Percentiles rank a stretch among this genome's conserved stretches.
These are phyloP conservation scores for Alsophila aescularia DNA, from an alignment of 2,888 invertebrate species.

Conservation along the genomic window DNA sequence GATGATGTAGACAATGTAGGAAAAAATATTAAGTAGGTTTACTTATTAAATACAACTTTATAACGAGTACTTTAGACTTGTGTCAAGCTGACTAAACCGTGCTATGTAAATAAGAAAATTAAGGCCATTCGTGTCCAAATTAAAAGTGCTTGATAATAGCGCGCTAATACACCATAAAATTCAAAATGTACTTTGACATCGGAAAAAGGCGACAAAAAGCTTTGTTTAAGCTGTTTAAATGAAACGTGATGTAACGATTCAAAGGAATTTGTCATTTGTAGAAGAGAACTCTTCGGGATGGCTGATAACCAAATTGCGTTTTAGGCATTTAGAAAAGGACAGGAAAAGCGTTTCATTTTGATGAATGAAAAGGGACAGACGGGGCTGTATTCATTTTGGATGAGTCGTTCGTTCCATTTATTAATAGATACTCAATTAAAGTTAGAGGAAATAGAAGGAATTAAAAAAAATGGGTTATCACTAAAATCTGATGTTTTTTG, in stretches of 20 bases:
- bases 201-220: slow-evolving; percentile 35
- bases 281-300: slow-evolving; percentile 20
- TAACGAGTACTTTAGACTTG: not conserved
- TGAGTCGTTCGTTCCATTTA: not conserved
- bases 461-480: no score
- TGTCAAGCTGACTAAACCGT: not conserved
- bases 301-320: slow-evolving; percentile 20
- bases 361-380: not conserved
- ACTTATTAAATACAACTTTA: no score
- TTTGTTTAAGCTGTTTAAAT: slow-evolving; percentile 32
- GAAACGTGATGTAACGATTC: slow-evolving; percentile 30
- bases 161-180: slow-evolving; percentile 31
- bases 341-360: slow-evolving; percentile 10
- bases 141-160: slow-evolving; percentile 23
- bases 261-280: slow-evolving; percentile 34
- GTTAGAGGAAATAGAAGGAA: not conserved
- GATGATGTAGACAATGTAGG: not conserved
- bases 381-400: not conserved
- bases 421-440: not conserved
- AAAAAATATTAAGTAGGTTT: no score
- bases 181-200: slow-evolving; percentile 34
- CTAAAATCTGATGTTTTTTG: no score
- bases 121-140: slow-evolving; percentile 17
- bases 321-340: slow-evolving; percentile 3
- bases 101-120: slow-evolving; percentile 2